Evolutionary conservation across 1,140 invertebrate genomes (phyloP), one percentile per base, ranked within the genome.

Genomic region (Pseudomyrmex dendroicus): DNA sequence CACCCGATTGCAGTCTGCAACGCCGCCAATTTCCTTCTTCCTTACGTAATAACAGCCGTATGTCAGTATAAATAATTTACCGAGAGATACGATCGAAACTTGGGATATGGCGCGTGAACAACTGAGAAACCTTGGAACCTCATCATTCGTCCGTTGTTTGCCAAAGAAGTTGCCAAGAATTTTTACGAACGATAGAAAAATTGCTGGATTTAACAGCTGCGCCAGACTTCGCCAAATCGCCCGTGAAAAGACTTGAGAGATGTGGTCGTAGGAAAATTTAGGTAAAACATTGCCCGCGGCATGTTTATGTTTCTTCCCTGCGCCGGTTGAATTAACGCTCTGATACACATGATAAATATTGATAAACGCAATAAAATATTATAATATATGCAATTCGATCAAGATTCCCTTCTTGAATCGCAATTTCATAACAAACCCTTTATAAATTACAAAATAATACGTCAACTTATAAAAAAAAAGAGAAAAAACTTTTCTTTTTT

Each of bases 101-200:
- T 70, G 59, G 44, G 54, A 56, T 50, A 72, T 61, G 73, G 46
- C 22, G 54, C 66, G 73, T 67, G 73, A 78, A 78, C 86, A 86
- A 73, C 57, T 12, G 10, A 52, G 50, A 13, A 13, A 3, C 9
- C 2, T 22, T 20, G 22, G 44, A 52, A 70, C 17, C 22, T 64
- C 35, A 17, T 63, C 68, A 68, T 87, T 86, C 85, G 76, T 59
- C 52, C 50, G 46, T 64, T 70, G 72, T 86, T 73, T 44, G 84
- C 56, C 80, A 83, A 78, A 72, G 61, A 54, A 22, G 54, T 56
- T 87, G 78, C 56, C 84, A 62, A 62, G 59, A 59, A 73, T 76
- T 68, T 72, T 86, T 77, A 73, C 70, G 72, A 15, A 13, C 22
- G 84, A 20, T 83, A 54, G 50, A 87, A 85, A 85, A 83, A 85